Base-by-base conservation (phyloP, 2,113 vertebrate species). In the Cyprinodon variegatus region DNA sequence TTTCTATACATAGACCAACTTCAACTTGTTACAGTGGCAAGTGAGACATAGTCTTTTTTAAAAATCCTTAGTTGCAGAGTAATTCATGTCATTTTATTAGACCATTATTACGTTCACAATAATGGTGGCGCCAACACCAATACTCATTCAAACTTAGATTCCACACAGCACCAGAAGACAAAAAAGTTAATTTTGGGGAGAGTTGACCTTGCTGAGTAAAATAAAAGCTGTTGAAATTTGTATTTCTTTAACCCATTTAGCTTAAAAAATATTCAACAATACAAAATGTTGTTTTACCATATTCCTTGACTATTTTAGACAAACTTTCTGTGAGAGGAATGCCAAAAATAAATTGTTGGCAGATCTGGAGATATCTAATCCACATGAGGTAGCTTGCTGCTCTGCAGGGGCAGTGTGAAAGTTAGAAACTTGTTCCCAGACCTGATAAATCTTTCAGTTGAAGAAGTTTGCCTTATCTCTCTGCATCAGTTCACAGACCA, bases 401-500 rank as follows among this genome's bases (percentile, higher is more conserved):
- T 84, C 82, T 76, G 63, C 8, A 74, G 57, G 79, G 68, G 36
- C 78, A 77, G 89, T 69, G 72, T 73, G 60, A 78, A 83, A 88
- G 84, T 88, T 83, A 75, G 72, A 82, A 72, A 89, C 78, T 84
- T 75, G 10, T 86, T 83, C 81, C 65, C 60, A 36, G 64, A 67
- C 72, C 76, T 50, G 69, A 86, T 93, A 62, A 93, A 92, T 93
- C 88, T 93, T 93, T 92, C 66, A 93, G 82, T 39, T 37, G 45
- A 36, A 84, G 76, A 83, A 83, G 66, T 87, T 80, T 1, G 70
- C 82, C 72, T 86, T 66, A 85, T 93, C 92, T 90, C 86, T 82
- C 83, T 79, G 76, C 86, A 90, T 93, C 86, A 90, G 40, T 75
- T 90, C 86, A 89, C 81, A 40, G 61, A 70, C n/a, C 67, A 62